Percentiles rank a stretch among this genome's conserved stretches.
These are phyloP conservation scores for Melinopterus prodromus DNA, from an alignment of 2,888 invertebrate genomes.

Conservation along the genomic window DNA sequence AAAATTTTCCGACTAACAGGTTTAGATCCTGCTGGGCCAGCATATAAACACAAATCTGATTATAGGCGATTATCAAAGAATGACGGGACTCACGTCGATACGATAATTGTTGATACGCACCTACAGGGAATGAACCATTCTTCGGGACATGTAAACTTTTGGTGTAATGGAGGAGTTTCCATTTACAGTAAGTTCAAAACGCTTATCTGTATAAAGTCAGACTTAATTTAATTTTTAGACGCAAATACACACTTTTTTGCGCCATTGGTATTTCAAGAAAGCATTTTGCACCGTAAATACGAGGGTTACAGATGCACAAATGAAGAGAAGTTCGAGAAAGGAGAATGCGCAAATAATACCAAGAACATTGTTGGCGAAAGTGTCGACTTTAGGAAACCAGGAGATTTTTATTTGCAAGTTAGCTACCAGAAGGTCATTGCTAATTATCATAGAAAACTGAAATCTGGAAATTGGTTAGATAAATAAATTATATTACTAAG, in stretches of 20 bases:
- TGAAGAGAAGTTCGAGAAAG: background rate
- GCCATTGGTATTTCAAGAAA: background rate
- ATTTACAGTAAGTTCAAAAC: background rate
- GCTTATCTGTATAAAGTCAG: background rate
- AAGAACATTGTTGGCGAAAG: background rate
- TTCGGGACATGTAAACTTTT: constrained; percentile 77
- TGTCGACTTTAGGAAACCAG: background rate
- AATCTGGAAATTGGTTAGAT: background rate
- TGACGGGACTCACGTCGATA: constrained; percentile 70
- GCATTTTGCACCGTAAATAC: background rate
- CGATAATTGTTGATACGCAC: constrained; percentile 76
- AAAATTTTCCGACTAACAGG: constrained; percentile 49
- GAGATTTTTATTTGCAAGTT: background rate
- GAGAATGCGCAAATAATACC: background rate
- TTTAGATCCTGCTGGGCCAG: constrained; percentile 68
- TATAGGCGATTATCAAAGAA: constrained; percentile 63
- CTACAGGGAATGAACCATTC: constrained; percentile 68
- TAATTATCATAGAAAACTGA: background rate
- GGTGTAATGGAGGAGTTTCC: constrained; percentile 69
- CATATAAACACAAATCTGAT: constrained; percentile 64
- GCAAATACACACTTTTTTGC: background rate
- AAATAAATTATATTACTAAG: too few relatives aligned
- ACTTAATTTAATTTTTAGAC: background rate
- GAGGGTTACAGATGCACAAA: background rate
- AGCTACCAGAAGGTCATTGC: background rate